Evolutionary conservation across 2,113 vertebrate species (phyloP).

Genomic region (Ciconia boyciana): DNA sequence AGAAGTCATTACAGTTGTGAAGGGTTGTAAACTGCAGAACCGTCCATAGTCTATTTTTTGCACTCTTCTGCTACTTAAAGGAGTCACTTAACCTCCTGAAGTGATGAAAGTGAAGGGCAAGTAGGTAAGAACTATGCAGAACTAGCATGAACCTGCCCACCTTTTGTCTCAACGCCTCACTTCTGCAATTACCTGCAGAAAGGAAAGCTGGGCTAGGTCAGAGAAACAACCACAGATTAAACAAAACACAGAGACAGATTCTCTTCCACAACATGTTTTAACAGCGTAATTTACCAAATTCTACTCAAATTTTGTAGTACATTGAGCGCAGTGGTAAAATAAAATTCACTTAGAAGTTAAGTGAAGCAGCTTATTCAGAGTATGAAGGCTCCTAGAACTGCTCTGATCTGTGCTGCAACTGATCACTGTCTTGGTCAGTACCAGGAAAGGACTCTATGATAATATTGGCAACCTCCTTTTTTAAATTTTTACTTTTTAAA

Average conservation of each 20-base stretch:
- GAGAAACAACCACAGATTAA: neutral
- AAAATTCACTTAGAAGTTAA: neutral
- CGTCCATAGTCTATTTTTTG: accelerated
- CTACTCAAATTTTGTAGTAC: neutral
- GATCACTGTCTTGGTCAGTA: neutral
- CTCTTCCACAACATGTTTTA: neutral
- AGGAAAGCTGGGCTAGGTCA: neutral
- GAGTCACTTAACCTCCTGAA: neutral
- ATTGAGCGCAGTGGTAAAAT: neutral
- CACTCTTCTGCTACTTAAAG: neutral
- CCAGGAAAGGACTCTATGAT: neutral
- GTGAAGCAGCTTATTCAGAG: neutral
- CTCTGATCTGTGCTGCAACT: neutral
- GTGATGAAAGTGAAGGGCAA: neutral
- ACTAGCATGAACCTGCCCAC: neutral
- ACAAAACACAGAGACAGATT: neutral
- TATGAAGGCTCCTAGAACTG: neutral
- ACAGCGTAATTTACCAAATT: neutral
- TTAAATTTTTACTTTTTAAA: neutral
- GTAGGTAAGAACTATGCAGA: neutral
- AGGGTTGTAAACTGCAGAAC: neutral
- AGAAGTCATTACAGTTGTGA: neutral
- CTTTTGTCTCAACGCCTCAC: neutral
- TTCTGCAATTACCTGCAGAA: neutral
- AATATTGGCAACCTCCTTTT: neutral